Conservation (phyloP, 2,888 invertebrate genomes). For the Lycia hirtaria region DNA sequence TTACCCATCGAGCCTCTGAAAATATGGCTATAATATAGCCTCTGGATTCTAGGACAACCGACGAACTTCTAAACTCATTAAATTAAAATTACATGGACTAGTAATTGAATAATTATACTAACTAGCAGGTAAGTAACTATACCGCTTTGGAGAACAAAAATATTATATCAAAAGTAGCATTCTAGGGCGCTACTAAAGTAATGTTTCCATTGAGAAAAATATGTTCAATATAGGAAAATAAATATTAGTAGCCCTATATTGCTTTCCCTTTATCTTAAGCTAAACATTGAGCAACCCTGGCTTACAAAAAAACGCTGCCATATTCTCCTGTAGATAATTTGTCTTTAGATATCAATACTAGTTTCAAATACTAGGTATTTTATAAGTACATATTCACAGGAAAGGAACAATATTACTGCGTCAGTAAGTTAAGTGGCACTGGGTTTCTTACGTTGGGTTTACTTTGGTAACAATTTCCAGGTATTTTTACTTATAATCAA, state of each 20-base stretch:
- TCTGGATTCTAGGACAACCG: slow-evolving; percentile 53
- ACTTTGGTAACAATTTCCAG: slow-evolving; percentile 17
- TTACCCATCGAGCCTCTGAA: not conserved
- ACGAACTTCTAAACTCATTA: slow-evolving; percentile 76
- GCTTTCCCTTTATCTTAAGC: slow-evolving; percentile 76
- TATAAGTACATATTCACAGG: slow-evolving; percentile 12
- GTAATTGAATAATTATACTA: slow-evolving; percentile 82
- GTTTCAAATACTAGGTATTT: slow-evolving; percentile 5
- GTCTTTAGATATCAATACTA: slow-evolving; percentile 23
- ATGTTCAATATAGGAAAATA: slow-evolving; percentile 68
- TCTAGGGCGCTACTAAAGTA: slow-evolving; percentile 65
- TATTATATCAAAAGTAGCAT: slow-evolving; percentile 53
- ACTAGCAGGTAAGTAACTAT: slow-evolving; percentile 82
- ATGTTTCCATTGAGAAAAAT: slow-evolving; percentile 64
- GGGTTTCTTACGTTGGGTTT: slow-evolving; percentile 3
- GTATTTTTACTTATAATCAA: not conserved
- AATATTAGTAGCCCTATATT: slow-evolving; percentile 68
- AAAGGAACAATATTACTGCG: not conserved
- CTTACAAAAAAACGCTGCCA: slow-evolving; percentile 34
- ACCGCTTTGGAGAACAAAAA: slow-evolving; percentile 82
- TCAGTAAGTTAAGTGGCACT: slow-evolving; percentile 2
- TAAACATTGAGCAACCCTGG: slow-evolving; percentile 83
- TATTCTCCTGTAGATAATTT: slow-evolving; percentile 25
- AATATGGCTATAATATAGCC: not conserved
- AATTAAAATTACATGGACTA: slow-evolving; percentile 83